phyloP scores from a whole-genome alignment of 2,113 vertebrate genomes.

The Lepisosteus osseus region DNA sequence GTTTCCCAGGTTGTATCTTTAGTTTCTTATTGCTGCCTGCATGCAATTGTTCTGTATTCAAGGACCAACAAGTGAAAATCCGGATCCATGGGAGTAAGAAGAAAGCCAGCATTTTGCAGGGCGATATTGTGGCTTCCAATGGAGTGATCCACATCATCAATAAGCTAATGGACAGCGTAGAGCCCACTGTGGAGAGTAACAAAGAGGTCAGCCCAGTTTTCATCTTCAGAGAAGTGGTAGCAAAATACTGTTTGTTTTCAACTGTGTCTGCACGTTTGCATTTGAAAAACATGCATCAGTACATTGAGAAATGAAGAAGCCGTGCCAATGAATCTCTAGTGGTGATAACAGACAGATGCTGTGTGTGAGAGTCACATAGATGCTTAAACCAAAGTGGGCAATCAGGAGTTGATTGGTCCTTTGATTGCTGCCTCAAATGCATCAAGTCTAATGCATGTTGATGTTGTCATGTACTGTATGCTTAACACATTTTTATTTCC shows the following conservation, averaged over 20 bases:
- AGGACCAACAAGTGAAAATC: conserved; percentile 70
- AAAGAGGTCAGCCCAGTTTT: conserved; percentile 62
- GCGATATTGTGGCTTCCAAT: conserved; percentile 80
- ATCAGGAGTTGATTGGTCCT: too few species aligned
- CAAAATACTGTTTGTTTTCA: neutral
- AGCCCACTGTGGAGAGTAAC: conserved; percentile 67
- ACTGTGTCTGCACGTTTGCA: too few species aligned
- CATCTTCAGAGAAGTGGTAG: too few species aligned
- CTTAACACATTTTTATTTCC: neutral
- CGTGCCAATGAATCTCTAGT: too few species aligned
- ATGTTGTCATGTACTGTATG: too few species aligned
- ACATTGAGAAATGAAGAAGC: too few species aligned
- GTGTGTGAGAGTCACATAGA: too few species aligned
- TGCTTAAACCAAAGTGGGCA: too few species aligned
- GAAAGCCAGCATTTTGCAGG: conserved; percentile 67
- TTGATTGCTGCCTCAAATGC: too few species aligned
- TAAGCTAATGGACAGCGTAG: conserved; percentile 74
- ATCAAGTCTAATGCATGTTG: too few species aligned
- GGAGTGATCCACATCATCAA: conserved; percentile 86
- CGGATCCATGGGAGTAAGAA: conserved; percentile 74
- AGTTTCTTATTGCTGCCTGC: neutral
- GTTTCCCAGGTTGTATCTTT: neutral
- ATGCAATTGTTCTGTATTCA: conserved; percentile 28
- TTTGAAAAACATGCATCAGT: too few species aligned
- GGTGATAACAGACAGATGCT: too few species aligned